Conservation (phyloP, 2,888 invertebrate genomes). For the Sinhomidia bicolor region DNA sequence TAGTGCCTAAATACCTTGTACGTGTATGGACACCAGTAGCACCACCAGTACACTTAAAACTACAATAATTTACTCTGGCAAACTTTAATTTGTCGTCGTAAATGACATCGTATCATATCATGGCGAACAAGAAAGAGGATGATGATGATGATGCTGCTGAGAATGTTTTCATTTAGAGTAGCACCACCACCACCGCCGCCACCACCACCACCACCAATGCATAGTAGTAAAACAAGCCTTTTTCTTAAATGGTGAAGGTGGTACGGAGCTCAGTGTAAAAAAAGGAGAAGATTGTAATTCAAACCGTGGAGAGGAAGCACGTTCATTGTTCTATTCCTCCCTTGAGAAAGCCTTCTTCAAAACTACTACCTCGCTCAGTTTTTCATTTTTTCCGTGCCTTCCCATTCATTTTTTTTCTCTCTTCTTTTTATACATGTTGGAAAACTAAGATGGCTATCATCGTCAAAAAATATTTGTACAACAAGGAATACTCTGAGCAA, state of each 20-base stretch:
- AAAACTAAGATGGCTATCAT: slow-evolving; percentile 49
- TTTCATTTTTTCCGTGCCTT: neutral
- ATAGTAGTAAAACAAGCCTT: neutral
- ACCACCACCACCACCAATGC: no score
- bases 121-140: neutral
- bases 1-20: slow-evolving; percentile 25
- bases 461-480: slow-evolving; percentile 35
- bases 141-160: neutral
- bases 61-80: neutral
- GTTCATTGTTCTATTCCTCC: slow-evolving; percentile 36
- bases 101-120: neutral
- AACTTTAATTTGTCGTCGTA: slow-evolving; percentile 28
- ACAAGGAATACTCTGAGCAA: slow-evolving; percentile 32
- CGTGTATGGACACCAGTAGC: neutral
- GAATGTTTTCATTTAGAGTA: no score
- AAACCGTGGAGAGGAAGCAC: slow-evolving; percentile 10
- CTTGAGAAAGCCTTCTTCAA: slow-evolving; percentile 24
- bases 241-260: neutral
- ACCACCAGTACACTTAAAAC: slow-evolving; percentile 4
- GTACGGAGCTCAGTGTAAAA: no score
- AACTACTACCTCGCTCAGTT: no score
- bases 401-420: slow-evolving; percentile 33
- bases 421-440: no score
- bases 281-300: neutral
- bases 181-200: no score